Conservation (phyloP, 92 coral and sea anemone species). For the Epizoanthus stellaris region DNA sequence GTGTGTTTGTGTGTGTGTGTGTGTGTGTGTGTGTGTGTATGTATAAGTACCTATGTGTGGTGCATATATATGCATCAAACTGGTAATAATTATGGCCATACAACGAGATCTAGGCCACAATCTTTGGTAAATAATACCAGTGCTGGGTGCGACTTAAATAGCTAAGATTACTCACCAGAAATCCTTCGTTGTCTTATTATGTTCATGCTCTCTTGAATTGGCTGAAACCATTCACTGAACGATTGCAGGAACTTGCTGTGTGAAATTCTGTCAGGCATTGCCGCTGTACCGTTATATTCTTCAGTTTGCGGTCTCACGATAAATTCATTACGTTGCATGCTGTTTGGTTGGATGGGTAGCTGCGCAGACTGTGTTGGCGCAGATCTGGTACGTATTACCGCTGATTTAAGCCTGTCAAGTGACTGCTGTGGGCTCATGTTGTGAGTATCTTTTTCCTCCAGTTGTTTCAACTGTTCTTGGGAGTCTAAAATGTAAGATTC, state of each 20-base stretch:
- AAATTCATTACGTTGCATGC: background rate
- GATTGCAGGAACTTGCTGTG: background rate
- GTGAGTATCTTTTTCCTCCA: background rate
- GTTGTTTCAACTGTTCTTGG: background rate
- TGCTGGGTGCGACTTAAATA: no score
- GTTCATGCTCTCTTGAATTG: background rate
- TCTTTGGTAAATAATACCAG: no score
- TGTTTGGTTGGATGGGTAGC: background rate
- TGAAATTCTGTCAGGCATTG: background rate
- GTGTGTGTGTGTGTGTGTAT: no score
- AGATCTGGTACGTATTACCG: constrained; percentile 2
- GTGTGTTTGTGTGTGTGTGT: no score
- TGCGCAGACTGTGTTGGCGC: background rate
- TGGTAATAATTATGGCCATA: no score
- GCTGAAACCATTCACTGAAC: constrained; percentile 19
- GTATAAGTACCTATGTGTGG: no score
- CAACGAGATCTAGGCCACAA: no score
- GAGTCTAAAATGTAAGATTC: background rate
- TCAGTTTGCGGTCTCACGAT: background rate
- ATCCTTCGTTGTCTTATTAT: background rate
- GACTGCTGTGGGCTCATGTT: constrained; percentile 6
- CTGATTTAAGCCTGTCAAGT: background rate
- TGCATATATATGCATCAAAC: no score
- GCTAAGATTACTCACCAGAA: constrained; percentile 3
- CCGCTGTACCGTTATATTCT: background rate